Evolutionary conservation across 2,797 vertebrate genomes (phyloP).

Genomic region (Pyrrhura leucotis): DNA sequence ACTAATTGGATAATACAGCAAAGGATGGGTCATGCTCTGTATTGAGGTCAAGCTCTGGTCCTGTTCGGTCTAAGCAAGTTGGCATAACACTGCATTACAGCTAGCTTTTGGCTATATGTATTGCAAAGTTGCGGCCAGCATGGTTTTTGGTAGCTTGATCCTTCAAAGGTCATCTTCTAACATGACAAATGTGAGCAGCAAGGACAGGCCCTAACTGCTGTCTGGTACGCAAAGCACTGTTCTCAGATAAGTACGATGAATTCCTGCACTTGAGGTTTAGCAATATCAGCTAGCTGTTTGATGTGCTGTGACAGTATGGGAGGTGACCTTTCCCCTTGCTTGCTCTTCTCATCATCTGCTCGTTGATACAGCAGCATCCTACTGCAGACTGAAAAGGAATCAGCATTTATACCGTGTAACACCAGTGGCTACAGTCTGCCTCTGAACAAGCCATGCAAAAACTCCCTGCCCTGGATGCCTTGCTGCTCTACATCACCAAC

Average conservation of each 20-base stretch:
- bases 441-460: neutral
- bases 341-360: constrained; percentile 1
- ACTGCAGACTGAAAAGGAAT: neutral
- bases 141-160: neutral
- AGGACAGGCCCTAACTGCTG: neutral
- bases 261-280: neutral
- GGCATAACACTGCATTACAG: neutral
- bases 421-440: neutral
- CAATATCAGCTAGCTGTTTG: neutral
- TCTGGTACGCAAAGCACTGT: neutral
- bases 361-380: neutral
- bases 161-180: constrained; percentile 36
- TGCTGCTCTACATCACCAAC: neutral
- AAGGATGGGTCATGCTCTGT: neutral
- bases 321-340: constrained; percentile 21
- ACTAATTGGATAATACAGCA: constrained; percentile 46
- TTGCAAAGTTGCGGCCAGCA: neutral
- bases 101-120: neutral
- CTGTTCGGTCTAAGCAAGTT: neutral
- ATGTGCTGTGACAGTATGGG: constrained; percentile 3
- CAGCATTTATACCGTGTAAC: rapidly evolving
- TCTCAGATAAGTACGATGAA: neutral
- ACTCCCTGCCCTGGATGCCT: neutral
- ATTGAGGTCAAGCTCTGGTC: neutral
- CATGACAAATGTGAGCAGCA: neutral